Conservation (phyloP, 2,113 vertebrate genomes). For the Pheucticus melanocephalus region DNA sequence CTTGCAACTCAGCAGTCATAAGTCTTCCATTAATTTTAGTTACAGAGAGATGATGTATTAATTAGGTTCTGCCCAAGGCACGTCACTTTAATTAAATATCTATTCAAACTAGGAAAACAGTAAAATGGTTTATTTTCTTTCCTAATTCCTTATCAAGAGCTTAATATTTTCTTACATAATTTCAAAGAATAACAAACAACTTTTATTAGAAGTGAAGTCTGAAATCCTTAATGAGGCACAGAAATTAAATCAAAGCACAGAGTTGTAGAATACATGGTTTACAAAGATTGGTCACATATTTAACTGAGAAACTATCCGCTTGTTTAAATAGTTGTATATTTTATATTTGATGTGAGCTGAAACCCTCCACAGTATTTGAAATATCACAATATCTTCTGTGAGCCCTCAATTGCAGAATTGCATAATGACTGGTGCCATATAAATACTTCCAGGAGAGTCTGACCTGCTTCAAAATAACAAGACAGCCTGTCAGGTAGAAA, state of each 20-base stretch:
- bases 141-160: conserved; percentile 6
- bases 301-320: neutral
- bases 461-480: neutral
- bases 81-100: conserved; percentile 39
- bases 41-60: conserved; percentile 10
- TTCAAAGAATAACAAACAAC: neutral
- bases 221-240: neutral
- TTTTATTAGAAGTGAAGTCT: neutral
- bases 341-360: neutral
- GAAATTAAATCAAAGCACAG: conserved; percentile 28
- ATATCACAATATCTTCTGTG: neutral
- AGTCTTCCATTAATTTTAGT: neutral
- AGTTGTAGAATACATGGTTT: neutral
- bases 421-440: neutral
- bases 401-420: neutral
- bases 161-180: neutral
- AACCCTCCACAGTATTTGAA: neutral
- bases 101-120: conserved; percentile 26
- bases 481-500: conserved; percentile 1
- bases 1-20: neutral
- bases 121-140: conserved; percentile 38
- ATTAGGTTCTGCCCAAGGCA: conserved; percentile 29
- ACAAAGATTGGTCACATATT: neutral
- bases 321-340: neutral
- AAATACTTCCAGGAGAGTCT: conserved; percentile 1